These are phyloP conservation scores for Rhynchotus rufescens DNA, from an alignment of 2,797 vertebrate species.

Conservation along the genomic window DNA sequence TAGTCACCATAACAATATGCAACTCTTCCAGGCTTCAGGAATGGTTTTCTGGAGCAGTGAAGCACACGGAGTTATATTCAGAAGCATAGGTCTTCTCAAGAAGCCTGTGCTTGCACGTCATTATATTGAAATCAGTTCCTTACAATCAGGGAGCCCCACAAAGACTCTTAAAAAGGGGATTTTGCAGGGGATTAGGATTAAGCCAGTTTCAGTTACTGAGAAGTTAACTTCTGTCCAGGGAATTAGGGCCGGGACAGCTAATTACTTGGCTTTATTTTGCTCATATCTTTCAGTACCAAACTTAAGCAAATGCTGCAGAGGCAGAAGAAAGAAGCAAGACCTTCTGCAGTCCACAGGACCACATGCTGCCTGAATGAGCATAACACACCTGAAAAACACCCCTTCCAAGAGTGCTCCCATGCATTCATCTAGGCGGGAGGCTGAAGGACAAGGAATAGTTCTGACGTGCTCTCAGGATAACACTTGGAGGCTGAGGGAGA, in stretches of 20 bases:
- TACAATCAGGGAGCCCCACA: background rate
- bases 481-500: background rate
- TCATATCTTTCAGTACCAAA: conserved; percentile 2
- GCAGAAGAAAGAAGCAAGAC: background rate
- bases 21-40: background rate
- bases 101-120: background rate
- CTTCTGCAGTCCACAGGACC: background rate
- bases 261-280: conserved; percentile 36
- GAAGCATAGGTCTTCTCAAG: background rate
- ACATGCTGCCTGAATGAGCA: background rate
- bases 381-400: background rate
- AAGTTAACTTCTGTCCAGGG: conserved; percentile 48
- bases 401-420: background rate
- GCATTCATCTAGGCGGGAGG: background rate
- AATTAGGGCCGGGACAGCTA: conserved; percentile 49
- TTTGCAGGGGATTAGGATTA: conserved; percentile 61
- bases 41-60: background rate
- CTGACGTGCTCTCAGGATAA: background rate
- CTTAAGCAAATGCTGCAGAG: background rate
- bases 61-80: background rate
- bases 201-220: conserved; percentile 63
- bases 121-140: background rate
- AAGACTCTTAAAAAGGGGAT: conserved; percentile 32
- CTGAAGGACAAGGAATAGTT: background rate
- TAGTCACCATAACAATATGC: background rate